Evolutionary conservation across 2,888 invertebrate genomes (phyloP), one percentile per base, ranked within the genome.

Genomic region (Leptodirus hochenwartii): DNA sequence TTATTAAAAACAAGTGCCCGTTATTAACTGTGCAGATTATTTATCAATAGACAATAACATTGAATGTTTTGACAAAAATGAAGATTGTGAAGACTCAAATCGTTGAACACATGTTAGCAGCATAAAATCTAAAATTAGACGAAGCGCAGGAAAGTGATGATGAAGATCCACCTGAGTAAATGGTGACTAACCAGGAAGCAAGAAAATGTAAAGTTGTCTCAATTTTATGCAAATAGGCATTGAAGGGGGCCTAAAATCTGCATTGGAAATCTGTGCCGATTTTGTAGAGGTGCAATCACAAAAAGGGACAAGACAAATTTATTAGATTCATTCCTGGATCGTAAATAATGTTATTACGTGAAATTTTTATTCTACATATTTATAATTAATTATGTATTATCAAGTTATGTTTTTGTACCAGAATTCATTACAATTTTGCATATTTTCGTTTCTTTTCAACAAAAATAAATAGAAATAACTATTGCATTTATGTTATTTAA

Each of bases 151-250:
- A 33, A 16, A 27, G 13, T 31, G 32, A 32, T 17, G 14, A 6
- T 16, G 25, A 30, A 5, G 30, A 25, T 14, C 6, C 6, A 10
- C 25, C 25, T 15, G 32, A 15, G 17, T 30, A n/a, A n/a, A n/a
- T 29, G 15, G 30, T 37, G 23, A 37, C 36, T 30, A 28, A 32
- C 17, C 34, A 34, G 26, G 36, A 37, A 24, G 36, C 38, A 29
- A 32, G 22, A 27, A 32, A 35, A 34, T 33, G 17, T 33, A 37
- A 37, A 12, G 30, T 22, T 25, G 13, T 11, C 11, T 32, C 37
- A 32, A n/a, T n/a, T n/a, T n/a, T n/a, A n/a, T n/a, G n/a, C n/a
- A n/a, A n/a, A n/a, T n/a, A n/a, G n/a, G n/a, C n/a, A n/a, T n/a
- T n/a, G n/a, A 37, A 5, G 29, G 25, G 13, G 34, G 36, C 25